Base-by-base conservation (phyloP, 2,113 vertebrate genomes). In the Psilopsiagon aurifrons region DNA sequence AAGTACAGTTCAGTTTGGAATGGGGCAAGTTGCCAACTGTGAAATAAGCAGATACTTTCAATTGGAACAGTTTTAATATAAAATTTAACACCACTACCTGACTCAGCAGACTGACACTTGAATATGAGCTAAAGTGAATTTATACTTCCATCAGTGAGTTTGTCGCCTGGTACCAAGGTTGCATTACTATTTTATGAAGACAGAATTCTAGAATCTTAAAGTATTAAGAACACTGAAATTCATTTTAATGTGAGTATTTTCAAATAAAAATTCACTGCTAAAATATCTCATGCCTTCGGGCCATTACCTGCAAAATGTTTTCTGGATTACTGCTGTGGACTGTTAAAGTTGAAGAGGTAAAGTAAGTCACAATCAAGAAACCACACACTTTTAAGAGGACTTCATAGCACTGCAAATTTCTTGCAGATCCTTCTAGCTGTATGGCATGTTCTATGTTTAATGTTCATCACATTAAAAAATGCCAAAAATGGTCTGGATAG, bases 201-300 rank as follows among this genome's bases (percentile, higher is more conserved):
- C 17, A 91, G 8, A 59, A 19, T 86, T 94, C 88, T 59, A 77
- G 35, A 39, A 16, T 59, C n/a, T 41, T 63, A 19, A 22, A 12
- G 11, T 83, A 88, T 77, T 83, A 80, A 59, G 90, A 77, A 51
- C 13, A 57, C 20, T 20, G 11, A 64, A 77, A 63, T 44, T 86
- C 15, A 24, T 35, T 63, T 79, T 46, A 75, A 82, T 79, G 11
- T 19, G 35, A 44, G 25, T 67, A 79, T 82, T 96, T 94, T 91
- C 39, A 70, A 66, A 70, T 82, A 71, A 90, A 86, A 96, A 73
- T 57, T 96, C 43, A 84, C 92, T 95, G 35, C 62, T 95, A 90
- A 94, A 83, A 57, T 55, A 8, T 14, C 52, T 92, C 37, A 46
- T 90, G 44, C 64, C 35, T 86, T 88, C 70, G 55, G 44, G 9